phyloP scores from a whole-genome alignment of 2,113 vertebrate genomes.

The Pavo muticus region DNA sequence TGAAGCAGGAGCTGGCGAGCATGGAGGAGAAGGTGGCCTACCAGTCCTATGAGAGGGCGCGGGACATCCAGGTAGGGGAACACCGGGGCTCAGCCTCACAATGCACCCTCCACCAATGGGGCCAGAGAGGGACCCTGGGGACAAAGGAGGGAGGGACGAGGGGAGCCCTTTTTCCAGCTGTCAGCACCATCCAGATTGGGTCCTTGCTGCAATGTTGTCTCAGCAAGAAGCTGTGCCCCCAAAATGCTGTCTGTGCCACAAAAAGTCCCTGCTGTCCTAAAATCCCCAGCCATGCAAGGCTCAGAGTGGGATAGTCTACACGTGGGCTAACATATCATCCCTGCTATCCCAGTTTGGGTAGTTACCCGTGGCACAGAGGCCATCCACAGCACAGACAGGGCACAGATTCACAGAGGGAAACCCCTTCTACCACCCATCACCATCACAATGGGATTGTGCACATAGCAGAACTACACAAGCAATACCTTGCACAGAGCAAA shows the following conservation, averaged over 20 bases:
- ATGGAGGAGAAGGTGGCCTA: slow-evolving; percentile 99
- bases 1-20: slow-evolving; percentile 98
- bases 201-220: not conserved
- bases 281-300: not conserved
- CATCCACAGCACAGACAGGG: not conserved
- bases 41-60: slow-evolving; percentile 96
- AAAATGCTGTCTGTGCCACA: not conserved
- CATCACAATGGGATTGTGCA: accelerated
- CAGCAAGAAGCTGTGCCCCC: not conserved
- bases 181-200: not conserved
- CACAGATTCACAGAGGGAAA: not conserved
- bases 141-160: not conserved
- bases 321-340: not conserved
- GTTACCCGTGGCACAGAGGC: accelerated
- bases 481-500: accelerated
- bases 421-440: not conserved
- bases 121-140: not conserved
- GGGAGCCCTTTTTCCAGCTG: not conserved
- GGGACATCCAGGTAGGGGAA: slow-evolving; percentile 93
- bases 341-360: not conserved
- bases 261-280: accelerated
- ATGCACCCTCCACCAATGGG: accelerated
- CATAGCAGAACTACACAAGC: not conserved
- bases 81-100: accelerated
- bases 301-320: accelerated